Percentiles rank a stretch among this genome's conserved stretches.
Conservation (phyloP, 2,888 invertebrate species). For the Hypena proboscidalis region DNA sequence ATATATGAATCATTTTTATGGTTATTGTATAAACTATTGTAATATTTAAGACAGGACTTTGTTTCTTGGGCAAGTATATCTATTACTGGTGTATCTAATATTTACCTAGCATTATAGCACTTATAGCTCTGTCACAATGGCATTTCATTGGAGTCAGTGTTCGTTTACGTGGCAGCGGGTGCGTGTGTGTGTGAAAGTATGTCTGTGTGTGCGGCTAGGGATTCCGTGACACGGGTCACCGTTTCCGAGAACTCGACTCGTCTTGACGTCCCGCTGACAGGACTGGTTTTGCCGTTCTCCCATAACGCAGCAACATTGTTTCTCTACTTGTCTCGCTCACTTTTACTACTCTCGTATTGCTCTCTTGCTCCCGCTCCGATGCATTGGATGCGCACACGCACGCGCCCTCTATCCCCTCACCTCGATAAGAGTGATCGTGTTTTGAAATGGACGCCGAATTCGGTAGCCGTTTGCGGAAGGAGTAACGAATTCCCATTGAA, state of each 20-base stretch:
- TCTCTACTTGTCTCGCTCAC: constrained; percentile 60
- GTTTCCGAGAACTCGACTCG: constrained; percentile 83
- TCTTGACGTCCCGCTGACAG: constrained; percentile 84
- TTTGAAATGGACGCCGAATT: constrained; percentile 76
- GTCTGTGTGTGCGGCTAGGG: constrained; percentile 72
- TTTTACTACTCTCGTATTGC: constrained; percentile 40
- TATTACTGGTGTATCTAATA: too few species aligned
- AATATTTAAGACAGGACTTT: too few species aligned
- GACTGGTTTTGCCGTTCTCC: constrained; percentile 82
- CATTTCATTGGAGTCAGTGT: constrained; percentile 54
- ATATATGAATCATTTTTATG: too few species aligned
- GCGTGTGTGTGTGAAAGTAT: constrained; percentile 46
- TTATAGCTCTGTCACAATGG: constrained; percentile 58
- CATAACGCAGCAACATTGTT: constrained; percentile 75
- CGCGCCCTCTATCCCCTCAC: constrained; percentile 76
- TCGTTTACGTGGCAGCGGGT: constrained; percentile 44
- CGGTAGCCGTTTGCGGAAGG: constrained; percentile 75
- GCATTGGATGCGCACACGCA: constrained; percentile 80
- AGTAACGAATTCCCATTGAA: constrained; percentile 74
- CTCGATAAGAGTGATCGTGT: constrained; percentile 76
- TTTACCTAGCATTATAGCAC: constrained; percentile 41
- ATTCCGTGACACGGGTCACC: constrained; percentile 85
- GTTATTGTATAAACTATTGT: too few species aligned
- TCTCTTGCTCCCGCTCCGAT: constrained; percentile 57
- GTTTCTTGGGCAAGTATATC: too few species aligned